Conservation (phyloP, 2,113 vertebrate genomes). For the Tor tambroides region DNA sequence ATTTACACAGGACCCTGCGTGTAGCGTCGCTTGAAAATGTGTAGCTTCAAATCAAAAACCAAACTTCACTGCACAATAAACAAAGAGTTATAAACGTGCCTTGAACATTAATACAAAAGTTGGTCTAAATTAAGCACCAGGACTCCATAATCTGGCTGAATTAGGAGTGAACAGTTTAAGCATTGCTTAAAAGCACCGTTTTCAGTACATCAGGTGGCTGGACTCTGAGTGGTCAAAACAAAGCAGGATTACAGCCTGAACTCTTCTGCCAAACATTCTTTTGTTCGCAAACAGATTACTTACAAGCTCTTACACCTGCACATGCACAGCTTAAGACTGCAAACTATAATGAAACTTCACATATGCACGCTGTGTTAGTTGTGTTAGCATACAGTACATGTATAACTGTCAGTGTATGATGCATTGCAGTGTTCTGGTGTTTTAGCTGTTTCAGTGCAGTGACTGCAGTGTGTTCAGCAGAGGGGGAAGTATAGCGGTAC, state of each 20-base stretch:
- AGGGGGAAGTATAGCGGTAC: slow-evolving; percentile 33
- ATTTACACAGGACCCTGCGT: slow-evolving; percentile 57
- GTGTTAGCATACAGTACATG: slow-evolving; percentile 59
- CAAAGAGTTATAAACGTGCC: slow-evolving; percentile 44
- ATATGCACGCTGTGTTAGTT: not conserved
- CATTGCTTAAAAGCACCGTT: slow-evolving; percentile 40
- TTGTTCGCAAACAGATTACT: not conserved
- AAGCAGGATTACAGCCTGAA: slow-evolving; percentile 13
- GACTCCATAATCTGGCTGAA: slow-evolving; percentile 31
- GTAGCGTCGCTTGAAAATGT: slow-evolving; percentile 23
- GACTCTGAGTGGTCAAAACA: slow-evolving; percentile 11
- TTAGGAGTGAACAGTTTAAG: slow-evolving; percentile 43
- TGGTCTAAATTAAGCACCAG: slow-evolving; percentile 49
- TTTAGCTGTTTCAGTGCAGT: slow-evolving; percentile 41
- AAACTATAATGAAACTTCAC: slow-evolving; percentile 32
- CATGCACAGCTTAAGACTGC: slow-evolving; percentile 42
- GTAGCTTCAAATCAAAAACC: slow-evolving; percentile 36
- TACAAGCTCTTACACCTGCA: slow-evolving; percentile 20
- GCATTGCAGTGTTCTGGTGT: slow-evolving; percentile 62
- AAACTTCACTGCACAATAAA: slow-evolving; percentile 39
- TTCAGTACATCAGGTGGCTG: not conserved
- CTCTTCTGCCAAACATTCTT: no score
- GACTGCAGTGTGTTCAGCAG: slow-evolving; percentile 50
- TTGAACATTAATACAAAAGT: slow-evolving; percentile 41
- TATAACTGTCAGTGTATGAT: slow-evolving; percentile 69